Evolutionary conservation across 2,888 invertebrate species (phyloP).

Genomic region (Archips xylosteana): DNA sequence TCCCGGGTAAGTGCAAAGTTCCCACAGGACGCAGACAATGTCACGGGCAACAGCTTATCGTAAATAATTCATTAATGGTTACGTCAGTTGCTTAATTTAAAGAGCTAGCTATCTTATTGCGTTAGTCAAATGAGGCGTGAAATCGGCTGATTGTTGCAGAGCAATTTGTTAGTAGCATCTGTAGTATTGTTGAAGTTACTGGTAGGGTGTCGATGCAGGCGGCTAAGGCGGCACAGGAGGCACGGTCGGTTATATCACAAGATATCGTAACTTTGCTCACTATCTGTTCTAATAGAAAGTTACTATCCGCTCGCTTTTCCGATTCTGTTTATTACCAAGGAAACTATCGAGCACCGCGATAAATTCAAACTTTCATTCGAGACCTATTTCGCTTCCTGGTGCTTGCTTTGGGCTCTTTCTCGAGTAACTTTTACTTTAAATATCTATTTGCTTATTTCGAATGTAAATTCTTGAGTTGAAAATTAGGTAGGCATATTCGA

Average conservation of each 20-base stretch:
- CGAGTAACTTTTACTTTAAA: background rate
- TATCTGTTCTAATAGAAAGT: slow-evolving; percentile 75
- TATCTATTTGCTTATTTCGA: background rate
- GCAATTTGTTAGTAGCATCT: slow-evolving; percentile 32
- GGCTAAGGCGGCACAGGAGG: slow-evolving; percentile 47
- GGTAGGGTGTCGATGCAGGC: slow-evolving; percentile 45
- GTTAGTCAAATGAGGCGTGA: slow-evolving; percentile 67
- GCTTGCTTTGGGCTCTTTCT: slow-evolving; percentile 21
- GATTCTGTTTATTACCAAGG: slow-evolving; percentile 69
- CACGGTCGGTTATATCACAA: slow-evolving; percentile 73
- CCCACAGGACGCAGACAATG: no score
- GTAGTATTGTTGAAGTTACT: slow-evolving; percentile 10
- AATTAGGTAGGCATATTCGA: background rate
- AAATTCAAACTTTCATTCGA: slow-evolving; percentile 42
- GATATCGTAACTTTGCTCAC: slow-evolving; percentile 78
- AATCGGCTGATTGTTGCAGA: slow-evolving; percentile 56
- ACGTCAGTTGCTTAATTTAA: slow-evolving; percentile 4
- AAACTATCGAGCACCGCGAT: slow-evolving; percentile 47
- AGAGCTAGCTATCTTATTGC: slow-evolving; percentile 49
- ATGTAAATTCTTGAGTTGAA: background rate
- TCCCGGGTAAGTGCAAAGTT: no score
- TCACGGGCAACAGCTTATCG: background rate
- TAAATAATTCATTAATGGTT: slow-evolving; percentile 24
- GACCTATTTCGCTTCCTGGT: slow-evolving; percentile 34
- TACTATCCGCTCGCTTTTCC: slow-evolving; percentile 73